phyloP scores from a whole-genome alignment of 2,113 vertebrate species.

The Pipra filicauda region DNA sequence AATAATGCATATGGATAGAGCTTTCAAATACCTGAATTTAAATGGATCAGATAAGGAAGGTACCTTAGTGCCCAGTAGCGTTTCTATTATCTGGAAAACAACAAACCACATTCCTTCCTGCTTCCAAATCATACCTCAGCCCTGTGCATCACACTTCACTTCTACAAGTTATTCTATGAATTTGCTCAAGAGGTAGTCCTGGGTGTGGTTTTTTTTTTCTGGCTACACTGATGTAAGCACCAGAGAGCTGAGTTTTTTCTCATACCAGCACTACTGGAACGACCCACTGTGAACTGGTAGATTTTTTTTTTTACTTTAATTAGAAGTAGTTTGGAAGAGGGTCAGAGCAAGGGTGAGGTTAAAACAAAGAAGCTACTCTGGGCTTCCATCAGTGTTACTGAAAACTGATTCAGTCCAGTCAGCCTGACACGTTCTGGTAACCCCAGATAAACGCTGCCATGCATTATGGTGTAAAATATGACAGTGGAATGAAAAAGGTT shows the following conservation, averaged over 20 bases:
- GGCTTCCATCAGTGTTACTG: constrained; percentile 41
- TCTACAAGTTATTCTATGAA: neutral
- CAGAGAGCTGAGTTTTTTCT: neutral
- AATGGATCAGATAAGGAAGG: constrained; percentile 53
- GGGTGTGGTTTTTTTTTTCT: neutral
- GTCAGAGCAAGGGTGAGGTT: neutral
- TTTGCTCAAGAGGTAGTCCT: constrained; percentile 27
- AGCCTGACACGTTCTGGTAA: neutral
- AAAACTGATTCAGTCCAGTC: neutral
- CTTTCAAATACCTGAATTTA: constrained; percentile 54
- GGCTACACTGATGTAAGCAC: constrained; percentile 50
- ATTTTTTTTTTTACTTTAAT: neutral
- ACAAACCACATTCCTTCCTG: constrained; percentile 58
- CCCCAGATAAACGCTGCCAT: constrained; percentile 55
- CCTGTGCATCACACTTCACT: neutral
- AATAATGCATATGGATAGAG: neutral
- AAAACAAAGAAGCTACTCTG: neutral
- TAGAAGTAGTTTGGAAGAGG: neutral
- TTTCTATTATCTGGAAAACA: constrained; percentile 57
- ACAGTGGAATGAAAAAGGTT: constrained; percentile 49
- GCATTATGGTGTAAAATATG: constrained; percentile 49
- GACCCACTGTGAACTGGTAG: neutral
- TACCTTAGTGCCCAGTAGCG: constrained; percentile 39
- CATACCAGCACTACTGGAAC: neutral
- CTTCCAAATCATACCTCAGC: constrained; percentile 16